Conservation (phyloP, 2,113 vertebrate genomes). For the Ictalurus furcatus region DNA sequence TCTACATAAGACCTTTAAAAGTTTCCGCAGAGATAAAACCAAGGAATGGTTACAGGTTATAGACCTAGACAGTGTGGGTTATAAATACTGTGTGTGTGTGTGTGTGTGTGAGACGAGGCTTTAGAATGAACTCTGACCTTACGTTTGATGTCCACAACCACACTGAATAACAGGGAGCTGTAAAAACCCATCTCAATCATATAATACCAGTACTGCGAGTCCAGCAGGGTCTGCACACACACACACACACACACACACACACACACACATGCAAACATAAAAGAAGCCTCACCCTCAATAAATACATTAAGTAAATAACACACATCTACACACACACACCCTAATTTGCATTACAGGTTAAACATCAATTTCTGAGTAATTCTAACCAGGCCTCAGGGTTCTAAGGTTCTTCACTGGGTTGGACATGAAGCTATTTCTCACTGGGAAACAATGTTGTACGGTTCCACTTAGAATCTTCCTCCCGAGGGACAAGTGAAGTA, state of each 20-base stretch:
- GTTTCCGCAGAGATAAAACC: background rate
- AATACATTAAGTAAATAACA: background rate
- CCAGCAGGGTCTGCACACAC: conserved; percentile 77
- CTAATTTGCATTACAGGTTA: background rate
- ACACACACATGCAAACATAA: conserved; percentile 27
- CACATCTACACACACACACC: background rate
- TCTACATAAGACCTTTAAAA: background rate
- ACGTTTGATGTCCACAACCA: conserved; percentile 82
- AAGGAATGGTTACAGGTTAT: too few species aligned
- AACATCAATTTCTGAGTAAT: background rate
- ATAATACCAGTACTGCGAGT: conserved; percentile 94
- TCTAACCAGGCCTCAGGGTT: background rate
- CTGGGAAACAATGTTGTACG: background rate
- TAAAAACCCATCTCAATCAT: conserved; percentile 88
- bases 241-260: conserved; percentile 39
- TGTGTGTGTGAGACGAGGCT: background rate
- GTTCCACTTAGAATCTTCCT: background rate
- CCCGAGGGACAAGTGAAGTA: background rate
- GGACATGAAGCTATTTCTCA: background rate
- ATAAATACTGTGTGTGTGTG: background rate
- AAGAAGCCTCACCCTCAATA: background rate
- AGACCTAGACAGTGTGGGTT: background rate
- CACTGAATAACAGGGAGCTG: conserved; percentile 84
- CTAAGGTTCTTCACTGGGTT: background rate
- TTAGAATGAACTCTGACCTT: conserved; percentile 77